These are phyloP conservation scores for Neelides folsomi DNA, from an alignment of 2,888 invertebrate genomes.

Conservation along the genomic window DNA sequence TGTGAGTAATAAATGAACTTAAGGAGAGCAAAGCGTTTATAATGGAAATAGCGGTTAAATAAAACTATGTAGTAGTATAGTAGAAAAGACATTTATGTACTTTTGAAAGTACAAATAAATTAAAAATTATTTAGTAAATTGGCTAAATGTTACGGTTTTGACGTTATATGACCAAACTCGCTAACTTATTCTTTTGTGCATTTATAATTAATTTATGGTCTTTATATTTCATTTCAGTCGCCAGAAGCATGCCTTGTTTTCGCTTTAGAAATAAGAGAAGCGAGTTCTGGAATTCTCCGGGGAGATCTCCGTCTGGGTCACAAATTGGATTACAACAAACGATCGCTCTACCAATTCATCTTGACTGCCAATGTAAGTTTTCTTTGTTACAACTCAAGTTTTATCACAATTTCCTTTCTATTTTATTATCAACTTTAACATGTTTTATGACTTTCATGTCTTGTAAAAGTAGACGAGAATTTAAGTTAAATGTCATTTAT, in stretches of 20 bases:
- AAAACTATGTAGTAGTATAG: too few species aligned
- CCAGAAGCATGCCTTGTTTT: conserved; percentile 59
- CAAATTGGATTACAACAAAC: conserved; percentile 60
- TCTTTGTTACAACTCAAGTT: not conserved
- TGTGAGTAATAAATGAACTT: not conserved
- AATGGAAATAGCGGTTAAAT: too few species aligned
- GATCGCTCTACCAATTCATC: conserved; percentile 62
- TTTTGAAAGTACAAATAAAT: not conserved
- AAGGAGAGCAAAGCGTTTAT: not conserved
- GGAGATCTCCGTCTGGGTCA: conserved; percentile 58
- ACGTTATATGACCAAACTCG: too few species aligned
- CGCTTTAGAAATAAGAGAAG: conserved; percentile 48
- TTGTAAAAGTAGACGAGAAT: too few species aligned
- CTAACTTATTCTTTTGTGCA: too few species aligned
- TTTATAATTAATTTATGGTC: not conserved
- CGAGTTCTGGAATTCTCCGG: conserved; percentile 48
- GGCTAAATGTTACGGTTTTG: not conserved
- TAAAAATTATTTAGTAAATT: not conserved
- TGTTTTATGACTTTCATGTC: too few species aligned
- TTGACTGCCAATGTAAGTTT: conserved; percentile 59
- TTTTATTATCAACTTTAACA: not conserved
- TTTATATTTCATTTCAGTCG: conserved; percentile 42
- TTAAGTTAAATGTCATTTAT: too few species aligned
- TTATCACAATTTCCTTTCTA: not conserved
- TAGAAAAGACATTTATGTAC: not conserved